Conservation (phyloP, 2,888 invertebrate genomes). For the Drosophila pullipes region DNA sequence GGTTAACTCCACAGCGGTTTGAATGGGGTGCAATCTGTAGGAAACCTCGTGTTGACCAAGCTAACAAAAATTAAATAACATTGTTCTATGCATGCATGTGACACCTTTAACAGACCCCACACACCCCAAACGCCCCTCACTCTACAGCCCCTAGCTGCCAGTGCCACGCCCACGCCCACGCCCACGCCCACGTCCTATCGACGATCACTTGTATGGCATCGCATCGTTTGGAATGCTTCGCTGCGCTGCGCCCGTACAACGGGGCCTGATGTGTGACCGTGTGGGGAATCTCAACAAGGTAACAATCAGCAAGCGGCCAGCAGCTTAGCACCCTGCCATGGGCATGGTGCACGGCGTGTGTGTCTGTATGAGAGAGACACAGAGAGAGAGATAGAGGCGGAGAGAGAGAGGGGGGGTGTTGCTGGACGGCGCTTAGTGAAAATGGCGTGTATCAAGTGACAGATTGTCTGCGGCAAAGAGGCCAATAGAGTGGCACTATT, state of each 20-base stretch:
- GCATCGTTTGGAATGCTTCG: conserved; percentile 73
- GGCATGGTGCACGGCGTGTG: background rate
- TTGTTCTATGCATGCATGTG: conserved; percentile 50
- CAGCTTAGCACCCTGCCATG: conserved; percentile 33
- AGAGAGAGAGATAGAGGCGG: background rate
- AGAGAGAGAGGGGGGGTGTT: background rate
- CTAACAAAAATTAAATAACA: conserved; percentile 76
- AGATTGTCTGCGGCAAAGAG: conserved; percentile 78
- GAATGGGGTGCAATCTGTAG: conserved; percentile 14
- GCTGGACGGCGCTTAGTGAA: conserved; percentile 60
- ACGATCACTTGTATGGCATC: conserved; percentile 83
- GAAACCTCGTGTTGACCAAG: conserved; percentile 11
- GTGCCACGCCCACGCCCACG: conserved; percentile 2
- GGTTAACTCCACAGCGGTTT: background rate
- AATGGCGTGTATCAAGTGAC: conserved; percentile 71
- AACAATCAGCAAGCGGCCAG: conserved; percentile 41
- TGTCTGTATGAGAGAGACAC: background rate
- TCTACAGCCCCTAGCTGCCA: background rate
- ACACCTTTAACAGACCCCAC: conserved; percentile 48
- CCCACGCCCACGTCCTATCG: background rate
- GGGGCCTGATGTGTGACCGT: conserved; percentile 39
- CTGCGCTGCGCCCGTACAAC: conserved; percentile 76
- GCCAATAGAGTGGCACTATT: conserved; percentile 39
- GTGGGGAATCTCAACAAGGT: conserved; percentile 70
- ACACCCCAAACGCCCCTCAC: background rate